Evolutionary conservation across 2,888 invertebrate genomes (phyloP), one percentile per base, ranked within the genome.

Genomic region (Eumerus sabulonum): DNA sequence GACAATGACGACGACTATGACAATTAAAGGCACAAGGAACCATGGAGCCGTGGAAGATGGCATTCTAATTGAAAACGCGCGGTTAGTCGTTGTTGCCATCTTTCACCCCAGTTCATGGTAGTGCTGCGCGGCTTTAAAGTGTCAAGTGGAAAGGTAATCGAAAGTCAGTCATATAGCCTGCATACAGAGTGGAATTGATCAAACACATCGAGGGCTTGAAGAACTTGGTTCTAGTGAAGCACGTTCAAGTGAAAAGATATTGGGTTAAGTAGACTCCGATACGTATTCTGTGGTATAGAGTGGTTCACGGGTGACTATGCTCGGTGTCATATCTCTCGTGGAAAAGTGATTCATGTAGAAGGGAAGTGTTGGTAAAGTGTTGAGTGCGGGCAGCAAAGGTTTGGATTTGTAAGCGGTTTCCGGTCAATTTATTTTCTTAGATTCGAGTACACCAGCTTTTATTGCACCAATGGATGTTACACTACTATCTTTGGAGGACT

Each of bases 381-480:
- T 54, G 4, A 59, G 48, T 59, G 63, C 68, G 51, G 50, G 50
- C 45, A 63, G 42, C 54, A 66, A 70, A 76, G 70, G n/a, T 76
- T 76, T 64, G 70, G 76, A 71, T 67, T 76, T 67, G 71, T 71
- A 50, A 64, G 59, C 27, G 27, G 27, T 27, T 27, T 27, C 27
- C 7, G 40, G 59, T 45, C 35, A 2, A 11, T 1, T 42, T 40
- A 40, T 60, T 66, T 62, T 57, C 19, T 44, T 47, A 38, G 48
- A 19, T 14, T 16, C 18, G 42, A 14, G 27, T 38, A 53, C 27
- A 1, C 16, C 38, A 19, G 62, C 40, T 54, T 66, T 19, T 48
- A 66, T n/a, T n/a, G n/a, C 59, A 45, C n/a, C 19, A 57, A 81
- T 81, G 81, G 81, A 81, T 81, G 81, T 71, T 53, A 44, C 71